Percentiles rank a stretch among this genome's conserved stretches.
Conservation (phyloP, 1,140 invertebrate genomes). For the Bombus waltoni region DNA sequence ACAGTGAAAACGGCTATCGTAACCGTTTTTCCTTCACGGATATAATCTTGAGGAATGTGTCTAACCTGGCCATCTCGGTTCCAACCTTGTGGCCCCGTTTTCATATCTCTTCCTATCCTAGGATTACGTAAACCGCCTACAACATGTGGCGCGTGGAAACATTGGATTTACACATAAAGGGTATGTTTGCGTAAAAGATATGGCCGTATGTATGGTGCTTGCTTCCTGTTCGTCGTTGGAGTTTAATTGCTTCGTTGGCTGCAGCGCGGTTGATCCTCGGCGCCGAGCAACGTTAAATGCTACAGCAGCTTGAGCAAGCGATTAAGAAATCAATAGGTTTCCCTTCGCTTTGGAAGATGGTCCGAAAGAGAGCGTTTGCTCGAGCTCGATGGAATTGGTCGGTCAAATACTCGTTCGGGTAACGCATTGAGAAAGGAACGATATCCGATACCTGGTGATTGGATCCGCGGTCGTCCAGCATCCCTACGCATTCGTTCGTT, state of each 20-base stretch:
- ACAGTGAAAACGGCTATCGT: neutral
- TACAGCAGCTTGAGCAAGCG: neutral
- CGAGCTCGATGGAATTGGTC: slow-evolving; percentile 21
- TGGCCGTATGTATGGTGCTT: neutral
- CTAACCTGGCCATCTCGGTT: neutral
- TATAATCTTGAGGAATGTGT: neutral
- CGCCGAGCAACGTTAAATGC: too few species aligned
- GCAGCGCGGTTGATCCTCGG: neutral
- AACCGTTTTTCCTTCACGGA: neutral
- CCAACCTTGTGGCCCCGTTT: neutral
- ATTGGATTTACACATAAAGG: slow-evolving; percentile 37
- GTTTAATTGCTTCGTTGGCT: slow-evolving; percentile 36
- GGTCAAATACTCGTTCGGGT: neutral
- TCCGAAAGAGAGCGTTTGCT: neutral
- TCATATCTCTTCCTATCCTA: neutral
- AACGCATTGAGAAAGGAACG: neutral
- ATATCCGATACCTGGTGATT: slow-evolving; percentile 32
- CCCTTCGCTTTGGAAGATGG: neutral
- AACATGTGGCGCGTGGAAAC: neutral
- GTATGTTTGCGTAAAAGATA: slow-evolving; percentile 13
- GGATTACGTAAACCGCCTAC: slow-evolving; percentile 1
- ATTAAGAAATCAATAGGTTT: slow-evolving; percentile 33
- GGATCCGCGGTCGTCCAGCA: slow-evolving; percentile 16
- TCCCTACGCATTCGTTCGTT: neutral
- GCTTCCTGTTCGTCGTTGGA: neutral